Evolutionary conservation across 2,888 invertebrate genomes (phyloP), one percentile per base, ranked within the genome.

Genomic region (Biston betularia): DNA sequence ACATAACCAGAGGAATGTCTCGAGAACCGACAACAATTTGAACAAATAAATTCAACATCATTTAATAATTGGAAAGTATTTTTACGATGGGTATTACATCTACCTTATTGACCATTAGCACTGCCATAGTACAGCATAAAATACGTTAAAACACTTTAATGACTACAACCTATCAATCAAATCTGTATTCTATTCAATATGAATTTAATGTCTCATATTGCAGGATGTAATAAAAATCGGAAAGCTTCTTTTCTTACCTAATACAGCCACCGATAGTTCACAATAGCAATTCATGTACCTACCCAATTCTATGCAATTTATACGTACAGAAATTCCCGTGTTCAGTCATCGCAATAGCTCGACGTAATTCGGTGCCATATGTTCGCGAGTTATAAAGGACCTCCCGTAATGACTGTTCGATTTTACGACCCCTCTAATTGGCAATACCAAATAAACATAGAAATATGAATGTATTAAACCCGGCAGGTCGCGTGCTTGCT

Each of bases 361-460:
- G 71, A 40, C 65, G 72, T 70, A 77, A 72, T 73, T 35, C 53
- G 33, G 48, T 38, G 62, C 74, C 75, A 76, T 83, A 53, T 79
- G 73, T 78, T 59, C 54, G 48, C 61, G 57, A 67, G 42, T 68
- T 74, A 77, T 76, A 79, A 79, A 69, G 74, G 67, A 68, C 67
- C 67, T 68, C 89, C 89, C 83, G 83, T 89, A 87, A 88, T 82
- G 80, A 79, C 75, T 65, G 67, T 69, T 71, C 75, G 77, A 78
- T 83, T 89, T 90, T 90, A 90, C 84, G 88, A 82, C 81, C 79
- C 81, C 74, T 83, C 89, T 90, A 90, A 90, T 89, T 90, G 89
- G 89, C 83, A 84, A 85, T 86, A 83, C 85, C 82, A 83, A 88
- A 89, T 89, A 86, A 89, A 89, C 82, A 80, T 83, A 79, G 80